Evolutionary conservation across 2,797 vertebrate genomes (phyloP), one percentile per base, ranked within the genome.

Genomic region (Cynodonichthys magdalenae): DNA sequence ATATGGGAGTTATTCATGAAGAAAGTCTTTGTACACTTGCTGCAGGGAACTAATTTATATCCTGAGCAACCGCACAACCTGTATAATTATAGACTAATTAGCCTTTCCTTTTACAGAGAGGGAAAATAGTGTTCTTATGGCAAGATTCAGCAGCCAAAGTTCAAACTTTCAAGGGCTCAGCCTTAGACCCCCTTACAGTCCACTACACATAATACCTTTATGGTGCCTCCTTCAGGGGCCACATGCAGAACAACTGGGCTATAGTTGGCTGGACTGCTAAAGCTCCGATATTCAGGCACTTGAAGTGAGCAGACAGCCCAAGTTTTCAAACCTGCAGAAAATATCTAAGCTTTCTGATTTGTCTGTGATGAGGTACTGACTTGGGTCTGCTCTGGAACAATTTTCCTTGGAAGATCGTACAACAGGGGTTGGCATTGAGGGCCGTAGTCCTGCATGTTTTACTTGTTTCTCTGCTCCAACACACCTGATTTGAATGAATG

Each of bases 21-120:
- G 28, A 46, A 29, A 57, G 48, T 55, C 28, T 55, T 59, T 58
- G 41, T 27, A 3, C 0, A 1, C 15, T 28, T 57, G 0, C 77
- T 0, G 1, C 78, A 53, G 81, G 80, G 58, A 59, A 29, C 50
- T 29, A 65, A 69, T 80, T 75, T 65, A 39, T 48, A 80, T 71
- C 59, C 34, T 59, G 51, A 29, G 36, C 64, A 74, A 66, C 39
- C 56, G 34, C 44, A 63, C 69, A 31, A 44, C 47, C 60, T 39
- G 48, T 19, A 28, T 31, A 31, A 60, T 53, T 65, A 15, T 59
- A 39, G 34, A 57, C 73, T 79, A 77, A 64, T 84, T 79, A 77
- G 59, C 45, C 63, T 76, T 82, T 86, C 20, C 58, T 54, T 68
- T 57, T 39, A 70, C 59, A 65, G 57, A 58, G 72, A 11, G 1